These are phyloP conservation scores for Cyprinodon diabolis DNA, from an alignment of 2,797 vertebrate genomes.

Conservation along the genomic window DNA sequence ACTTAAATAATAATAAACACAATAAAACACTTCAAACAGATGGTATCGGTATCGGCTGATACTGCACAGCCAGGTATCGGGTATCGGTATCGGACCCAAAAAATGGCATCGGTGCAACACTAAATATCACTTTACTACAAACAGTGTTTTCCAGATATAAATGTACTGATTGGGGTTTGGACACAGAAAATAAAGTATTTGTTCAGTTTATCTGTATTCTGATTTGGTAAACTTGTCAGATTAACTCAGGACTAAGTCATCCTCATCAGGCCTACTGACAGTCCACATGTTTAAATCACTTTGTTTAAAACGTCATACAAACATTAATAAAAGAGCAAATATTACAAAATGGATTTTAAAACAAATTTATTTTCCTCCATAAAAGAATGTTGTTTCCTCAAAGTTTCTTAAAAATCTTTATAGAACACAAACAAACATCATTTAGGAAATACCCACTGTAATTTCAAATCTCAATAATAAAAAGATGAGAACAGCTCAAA, in stretches of 20 bases:
- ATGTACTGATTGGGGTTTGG: not conserved
- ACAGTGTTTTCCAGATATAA: not conserved
- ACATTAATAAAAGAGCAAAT: not conserved
- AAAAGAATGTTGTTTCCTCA: not conserved
- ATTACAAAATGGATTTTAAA: not conserved
- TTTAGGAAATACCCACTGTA: not conserved
- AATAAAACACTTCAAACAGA: too few species aligned
- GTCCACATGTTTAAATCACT: not conserved
- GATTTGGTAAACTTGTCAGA: conserved; percentile 2
- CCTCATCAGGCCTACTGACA: conserved; percentile 15
- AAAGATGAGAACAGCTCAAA: not conserved
- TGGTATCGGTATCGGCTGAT: too few species aligned
- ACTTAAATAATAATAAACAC: too few species aligned
- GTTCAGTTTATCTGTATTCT: not conserved
- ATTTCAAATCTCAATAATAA: not conserved
- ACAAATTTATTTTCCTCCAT: not conserved
- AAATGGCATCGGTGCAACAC: too few species aligned
- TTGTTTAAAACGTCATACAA: not conserved
- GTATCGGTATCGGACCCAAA: too few species aligned
- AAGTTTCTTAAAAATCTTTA: not conserved
- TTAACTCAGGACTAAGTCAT: conserved; percentile 17
- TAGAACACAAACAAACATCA: not conserved
- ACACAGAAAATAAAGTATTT: not conserved
- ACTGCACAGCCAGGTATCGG: too few species aligned
- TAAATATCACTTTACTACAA: too few species aligned